These are phyloP conservation scores for Apotomis turbidana DNA, from an alignment of 2,888 invertebrate species.

Conservation along the genomic window DNA sequence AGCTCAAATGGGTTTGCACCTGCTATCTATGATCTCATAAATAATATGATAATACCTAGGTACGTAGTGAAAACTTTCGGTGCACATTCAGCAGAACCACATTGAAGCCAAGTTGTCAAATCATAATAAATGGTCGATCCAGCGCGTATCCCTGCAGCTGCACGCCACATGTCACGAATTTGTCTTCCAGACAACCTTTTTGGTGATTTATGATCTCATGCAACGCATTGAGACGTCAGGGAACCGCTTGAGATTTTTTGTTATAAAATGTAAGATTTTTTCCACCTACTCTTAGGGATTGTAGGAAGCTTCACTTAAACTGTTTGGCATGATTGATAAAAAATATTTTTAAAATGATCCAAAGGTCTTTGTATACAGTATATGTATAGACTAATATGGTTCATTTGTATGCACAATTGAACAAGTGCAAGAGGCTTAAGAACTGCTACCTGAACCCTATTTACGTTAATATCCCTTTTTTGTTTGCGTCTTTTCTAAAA, in stretches of 20 bases:
- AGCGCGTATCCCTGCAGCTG: constrained; percentile 67
- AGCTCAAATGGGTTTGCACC: no score
- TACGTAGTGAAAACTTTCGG: no score
- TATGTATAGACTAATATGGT: constrained; percentile 58
- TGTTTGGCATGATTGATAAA: constrained; percentile 9
- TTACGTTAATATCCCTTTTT: constrained; percentile 52
- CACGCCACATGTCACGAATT: constrained; percentile 74
- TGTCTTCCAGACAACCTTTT: constrained; percentile 69
- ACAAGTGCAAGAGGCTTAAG: constrained; percentile 57
- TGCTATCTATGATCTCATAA: no score
- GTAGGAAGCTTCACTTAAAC: constrained; percentile 3
- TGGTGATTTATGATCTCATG: constrained; percentile 67
- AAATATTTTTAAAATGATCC: neutral
- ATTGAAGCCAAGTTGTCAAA: constrained; percentile 35
- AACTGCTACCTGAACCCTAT: constrained; percentile 62
- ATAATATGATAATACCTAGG: no score
- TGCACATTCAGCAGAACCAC: neutral
- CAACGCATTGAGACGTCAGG: constrained; percentile 45
- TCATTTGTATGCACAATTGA: constrained; percentile 59
- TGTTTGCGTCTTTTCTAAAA: constrained; percentile 51
- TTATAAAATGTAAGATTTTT: constrained; percentile 19
- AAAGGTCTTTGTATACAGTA: constrained; percentile 4
- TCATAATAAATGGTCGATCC: constrained; percentile 50
- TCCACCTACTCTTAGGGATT: neutral
- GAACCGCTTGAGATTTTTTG: constrained; percentile 29